These are phyloP conservation scores for Pammene fasciana DNA, from an alignment of 2,888 invertebrate species.

Conservation along the genomic window DNA sequence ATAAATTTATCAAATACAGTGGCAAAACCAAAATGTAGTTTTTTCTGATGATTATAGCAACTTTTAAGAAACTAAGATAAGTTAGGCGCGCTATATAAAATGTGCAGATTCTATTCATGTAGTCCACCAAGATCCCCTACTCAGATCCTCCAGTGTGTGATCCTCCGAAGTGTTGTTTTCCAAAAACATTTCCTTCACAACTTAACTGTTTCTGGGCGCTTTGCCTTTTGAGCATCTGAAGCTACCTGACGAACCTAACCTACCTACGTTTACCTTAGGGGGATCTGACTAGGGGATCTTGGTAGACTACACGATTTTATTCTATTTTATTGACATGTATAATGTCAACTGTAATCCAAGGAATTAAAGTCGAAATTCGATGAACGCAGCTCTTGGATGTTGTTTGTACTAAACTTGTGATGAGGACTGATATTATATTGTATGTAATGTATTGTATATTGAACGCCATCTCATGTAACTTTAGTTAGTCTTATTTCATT, in stretches of 20 bases:
- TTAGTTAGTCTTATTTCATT: constrained; percentile 53
- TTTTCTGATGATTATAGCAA: not conserved
- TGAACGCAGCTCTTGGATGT: constrained; percentile 27
- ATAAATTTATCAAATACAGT: not conserved
- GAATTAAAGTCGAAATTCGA: constrained; percentile 25
- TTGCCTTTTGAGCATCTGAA: no score
- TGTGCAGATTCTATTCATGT: constrained; percentile 14
- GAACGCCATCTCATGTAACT: constrained; percentile 69
- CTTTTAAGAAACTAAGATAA: constrained; percentile 2
- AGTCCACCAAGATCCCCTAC: no score
- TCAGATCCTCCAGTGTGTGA: no score
- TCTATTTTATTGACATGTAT: constrained; percentile 13
- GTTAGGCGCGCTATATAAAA: not conserved
- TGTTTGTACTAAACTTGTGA: constrained; percentile 63
- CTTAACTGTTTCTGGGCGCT: no score
- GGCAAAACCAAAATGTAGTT: not conserved
- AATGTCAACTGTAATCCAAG: constrained; percentile 23
- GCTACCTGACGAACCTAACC: no score
- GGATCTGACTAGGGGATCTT: no score
- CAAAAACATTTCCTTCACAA: no score
- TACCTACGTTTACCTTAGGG: no score
- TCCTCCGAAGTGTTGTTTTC: no score
- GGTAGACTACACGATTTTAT: no score
- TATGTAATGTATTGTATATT: constrained; percentile 48
- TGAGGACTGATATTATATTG: constrained; percentile 74